phyloP scores from a whole-genome alignment of 1,140 invertebrate species.

The Capitella teleta region DNA sequence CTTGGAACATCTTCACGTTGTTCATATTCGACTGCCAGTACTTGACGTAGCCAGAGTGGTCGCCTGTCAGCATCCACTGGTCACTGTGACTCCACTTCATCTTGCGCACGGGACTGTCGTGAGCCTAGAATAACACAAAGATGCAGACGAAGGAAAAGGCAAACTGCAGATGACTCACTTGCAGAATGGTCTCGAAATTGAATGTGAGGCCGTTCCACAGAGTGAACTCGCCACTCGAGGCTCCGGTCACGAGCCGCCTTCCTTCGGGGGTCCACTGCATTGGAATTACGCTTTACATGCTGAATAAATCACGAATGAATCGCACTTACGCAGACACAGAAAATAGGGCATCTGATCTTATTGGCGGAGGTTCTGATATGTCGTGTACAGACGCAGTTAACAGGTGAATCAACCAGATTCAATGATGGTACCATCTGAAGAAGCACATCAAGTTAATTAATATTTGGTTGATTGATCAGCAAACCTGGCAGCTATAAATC shows the following conservation, averaged over 20 bases:
- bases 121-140: constrained; percentile 56
- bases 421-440: constrained; percentile 66
- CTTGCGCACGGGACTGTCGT: constrained; percentile 90
- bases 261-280: constrained; percentile 93
- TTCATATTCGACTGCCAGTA: constrained; percentile 99
- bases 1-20: constrained; percentile 99
- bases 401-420: constrained; percentile 83
- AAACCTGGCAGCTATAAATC: constrained; percentile 48
- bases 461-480: neutral
- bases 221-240: constrained; percentile 98
- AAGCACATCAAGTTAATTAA: neutral
- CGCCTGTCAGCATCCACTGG: constrained; percentile 98
- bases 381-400: constrained; percentile 87
- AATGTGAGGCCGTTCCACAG: constrained; percentile 99
- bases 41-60: constrained; percentile 96
- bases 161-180: constrained; percentile 53
- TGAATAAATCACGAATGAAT: neutral
- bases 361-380: constrained; percentile 98
- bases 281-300: neutral
- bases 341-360: constrained; percentile 98
- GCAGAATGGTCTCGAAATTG: constrained; percentile 99
- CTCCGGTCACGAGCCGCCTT: constrained; percentile 89
- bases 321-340: constrained; percentile 71
- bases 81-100: constrained; percentile 99
- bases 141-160: neutral